A percentile compares a stretch with the other conserved stretches of the same genome.
Conservation (phyloP, 2,888 invertebrate species). For the Tortricodes alternella region DNA sequence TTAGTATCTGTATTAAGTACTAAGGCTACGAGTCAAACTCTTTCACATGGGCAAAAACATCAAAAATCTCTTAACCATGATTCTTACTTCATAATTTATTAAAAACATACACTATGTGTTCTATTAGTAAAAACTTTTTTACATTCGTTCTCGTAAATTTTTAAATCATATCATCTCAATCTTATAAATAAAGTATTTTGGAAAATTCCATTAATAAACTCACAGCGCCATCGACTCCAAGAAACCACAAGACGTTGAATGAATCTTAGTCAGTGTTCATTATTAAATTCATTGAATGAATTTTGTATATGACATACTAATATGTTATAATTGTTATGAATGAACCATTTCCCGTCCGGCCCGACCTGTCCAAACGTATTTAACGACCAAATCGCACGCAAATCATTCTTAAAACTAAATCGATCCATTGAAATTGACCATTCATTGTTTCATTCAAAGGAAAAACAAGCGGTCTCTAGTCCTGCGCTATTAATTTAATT, state of each 20-base stretch:
- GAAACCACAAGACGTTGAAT: constrained; percentile 19
- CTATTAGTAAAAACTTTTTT: no score
- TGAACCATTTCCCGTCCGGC: constrained; percentile 27
- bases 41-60: no score
- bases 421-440: constrained; percentile 36
- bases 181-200: no score
- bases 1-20: no score
- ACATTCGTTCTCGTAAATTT: no score
- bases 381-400: constrained; percentile 45
- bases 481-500: constrained; percentile 46
- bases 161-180: no score
- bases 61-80: no score
- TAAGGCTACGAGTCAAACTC: no score
- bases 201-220: constrained; percentile 11
- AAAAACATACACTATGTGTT: no score
- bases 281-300: constrained; percentile 18
- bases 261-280: constrained; percentile 4
- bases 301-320: constrained; percentile 1
- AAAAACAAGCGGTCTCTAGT: constrained; percentile 39
- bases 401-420: constrained; percentile 34
- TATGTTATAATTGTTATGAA: constrained; percentile 23
- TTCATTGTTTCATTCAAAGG: constrained; percentile 44
- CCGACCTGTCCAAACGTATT: constrained; percentile 25
- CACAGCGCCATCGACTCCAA: background rate
- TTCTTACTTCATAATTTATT: no score